Evolutionary conservation across 2,888 invertebrate species (phyloP), one percentile per base, ranked within the genome.

Genomic region (Meganola albula): DNA sequence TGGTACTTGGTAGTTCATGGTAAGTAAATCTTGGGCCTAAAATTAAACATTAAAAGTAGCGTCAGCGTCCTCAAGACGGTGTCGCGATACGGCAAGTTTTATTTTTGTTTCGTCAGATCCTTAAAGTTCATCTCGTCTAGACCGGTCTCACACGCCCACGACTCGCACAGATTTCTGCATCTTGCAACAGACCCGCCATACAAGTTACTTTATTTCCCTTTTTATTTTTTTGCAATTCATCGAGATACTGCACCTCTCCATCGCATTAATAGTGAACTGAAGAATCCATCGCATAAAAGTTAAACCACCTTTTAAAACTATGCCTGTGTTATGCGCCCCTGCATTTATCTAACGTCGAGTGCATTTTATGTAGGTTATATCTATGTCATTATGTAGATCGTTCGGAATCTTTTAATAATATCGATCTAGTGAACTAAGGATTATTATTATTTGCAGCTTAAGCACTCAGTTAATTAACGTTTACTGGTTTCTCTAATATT

Each of bases 51-150:
- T 70, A 71, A 70, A 64, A 61, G 57, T 62, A 56, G 52, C 53
- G 59, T 60, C 63, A 56, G 52, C 53, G 59, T 60, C 62, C 63
- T 61, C 51, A 57, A 67, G 64, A 65, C 66, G 58, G 66, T 74
- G 76, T 75, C 74, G 75, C 76, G 68, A 65, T 74, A 63, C 63
- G 53, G 62, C 62, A 51, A 55, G 58, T 68, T 76, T 83, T 79
- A 72, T 80, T 82, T 58, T 79, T 71, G 66, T 80, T 82, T 78
- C 66, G 70, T 68, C 61, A 58, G 75, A 74, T 75, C 71, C 75
- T 76, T 80, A 78, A 82, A 82, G 84, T 83, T 83, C 83, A 82
- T 75, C 79, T 75, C 60, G 79, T 82, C 78, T 78, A 77, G 83
- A 85, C 84, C 84, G 84, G 84, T 85, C 72, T 68, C 74, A 70